A percentile compares a stretch with the other conserved stretches of the same genome.
These are phyloP conservation scores for Drymonia ruficornis DNA, from an alignment of 2,888 invertebrate species.

Conservation along the genomic window DNA sequence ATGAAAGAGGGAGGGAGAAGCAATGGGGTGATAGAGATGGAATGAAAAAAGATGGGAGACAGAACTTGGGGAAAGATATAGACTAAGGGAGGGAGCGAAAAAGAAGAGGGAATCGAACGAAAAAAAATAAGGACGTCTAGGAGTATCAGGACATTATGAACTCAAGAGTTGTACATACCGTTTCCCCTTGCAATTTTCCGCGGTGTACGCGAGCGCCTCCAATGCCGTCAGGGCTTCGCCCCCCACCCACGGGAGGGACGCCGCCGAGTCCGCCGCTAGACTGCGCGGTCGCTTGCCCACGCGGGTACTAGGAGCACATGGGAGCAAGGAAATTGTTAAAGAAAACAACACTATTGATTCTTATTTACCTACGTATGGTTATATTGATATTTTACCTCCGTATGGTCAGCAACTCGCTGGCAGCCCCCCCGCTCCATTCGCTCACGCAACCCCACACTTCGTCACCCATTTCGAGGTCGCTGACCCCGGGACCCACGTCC, in stretches of 20 bases:
- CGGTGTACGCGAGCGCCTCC: conserved; percentile 44
- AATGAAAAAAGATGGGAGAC: too few relatives aligned
- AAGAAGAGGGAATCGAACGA: too few relatives aligned
- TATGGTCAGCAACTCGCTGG: conserved; percentile 69
- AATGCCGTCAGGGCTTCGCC: conserved; percentile 58
- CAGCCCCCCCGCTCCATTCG: conserved; percentile 79
- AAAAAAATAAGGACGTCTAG: too few relatives aligned
- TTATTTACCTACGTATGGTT: too few relatives aligned
- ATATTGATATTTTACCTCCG: conserved; percentile 55
- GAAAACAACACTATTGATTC: too few relatives aligned
- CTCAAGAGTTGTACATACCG: conserved; percentile 39
- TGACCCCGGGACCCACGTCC: conserved; percentile 73
- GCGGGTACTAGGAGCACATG: conserved; percentile 52
- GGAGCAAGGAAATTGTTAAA: neutral
- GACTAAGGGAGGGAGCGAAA: too few relatives aligned
- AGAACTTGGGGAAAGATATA: too few relatives aligned
- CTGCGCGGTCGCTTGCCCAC: conserved; percentile 68
- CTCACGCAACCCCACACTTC: conserved; percentile 80
- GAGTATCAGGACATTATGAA: neutral
- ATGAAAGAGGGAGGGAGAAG: too few relatives aligned
- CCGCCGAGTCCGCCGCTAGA: conserved; percentile 69
- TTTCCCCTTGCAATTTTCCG: conserved; percentile 58
- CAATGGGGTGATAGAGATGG: too few relatives aligned
- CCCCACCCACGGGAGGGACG: conserved; percentile 70
- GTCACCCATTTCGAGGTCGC: conserved; percentile 74